These are phyloP conservation scores for Zoanthus sociatus DNA, from an alignment of 92 coral and sea anemone species.

Conservation along the genomic window DNA sequence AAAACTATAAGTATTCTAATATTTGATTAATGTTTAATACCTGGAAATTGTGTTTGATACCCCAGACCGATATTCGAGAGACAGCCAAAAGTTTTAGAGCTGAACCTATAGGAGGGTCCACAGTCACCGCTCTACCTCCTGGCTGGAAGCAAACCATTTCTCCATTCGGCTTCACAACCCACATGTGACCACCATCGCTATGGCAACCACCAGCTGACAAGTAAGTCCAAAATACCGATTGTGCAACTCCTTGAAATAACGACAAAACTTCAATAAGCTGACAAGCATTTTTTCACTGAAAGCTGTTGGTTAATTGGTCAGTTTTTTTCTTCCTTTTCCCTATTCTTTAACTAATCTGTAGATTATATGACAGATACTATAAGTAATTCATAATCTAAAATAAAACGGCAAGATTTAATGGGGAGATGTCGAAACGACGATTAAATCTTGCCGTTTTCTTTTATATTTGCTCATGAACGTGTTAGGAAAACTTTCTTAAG, in stretches of 20 bases:
- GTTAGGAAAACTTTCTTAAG: too few species aligned
- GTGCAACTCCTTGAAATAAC: slow-evolving; percentile 69
- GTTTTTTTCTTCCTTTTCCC: too few species aligned
- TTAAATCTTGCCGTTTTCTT: too few species aligned
- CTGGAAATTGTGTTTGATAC: slow-evolving; percentile 76
- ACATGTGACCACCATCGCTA: slow-evolving; percentile 69
- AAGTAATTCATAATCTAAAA: too few species aligned
- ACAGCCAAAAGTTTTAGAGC: slow-evolving; percentile 81
- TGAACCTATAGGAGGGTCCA: slow-evolving; percentile 72
- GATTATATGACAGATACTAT: too few species aligned
- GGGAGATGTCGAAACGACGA: too few species aligned
- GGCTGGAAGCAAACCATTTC: slow-evolving; percentile 90
- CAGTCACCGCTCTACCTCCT: slow-evolving; percentile 72
- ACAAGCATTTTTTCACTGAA: neutral
- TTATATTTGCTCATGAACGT: too few species aligned
- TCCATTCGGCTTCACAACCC: slow-evolving; percentile 98
- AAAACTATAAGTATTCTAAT: neutral
- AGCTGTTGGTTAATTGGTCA: neutral
- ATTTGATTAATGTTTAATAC: neutral
- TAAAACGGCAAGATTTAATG: too few species aligned
- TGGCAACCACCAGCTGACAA: slow-evolving; percentile 77
- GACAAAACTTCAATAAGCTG: neutral
- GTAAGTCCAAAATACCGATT: slow-evolving; percentile 93
- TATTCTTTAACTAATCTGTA: too few species aligned
- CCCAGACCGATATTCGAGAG: slow-evolving; percentile 87